Percentiles rank a stretch among this genome's conserved stretches.
Conservation (phyloP, 2,888 invertebrate species). For the Didymodactylos carnosus region DNA sequence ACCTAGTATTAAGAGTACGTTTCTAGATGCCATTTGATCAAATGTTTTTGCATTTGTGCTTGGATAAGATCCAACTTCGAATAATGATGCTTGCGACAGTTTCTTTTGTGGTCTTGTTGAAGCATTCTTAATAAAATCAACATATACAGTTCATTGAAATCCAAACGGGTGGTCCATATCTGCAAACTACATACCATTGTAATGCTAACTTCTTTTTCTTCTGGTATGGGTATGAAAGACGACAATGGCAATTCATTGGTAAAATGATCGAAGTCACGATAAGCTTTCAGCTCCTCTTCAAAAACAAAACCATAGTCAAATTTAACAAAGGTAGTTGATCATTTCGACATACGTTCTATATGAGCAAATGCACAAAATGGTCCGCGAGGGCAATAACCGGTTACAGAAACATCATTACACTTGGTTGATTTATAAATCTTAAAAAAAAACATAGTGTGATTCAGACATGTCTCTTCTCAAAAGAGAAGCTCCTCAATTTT, state of each 20-base stretch:
- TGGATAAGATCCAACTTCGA: not conserved
- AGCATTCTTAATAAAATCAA: too few species aligned
- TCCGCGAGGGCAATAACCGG: conserved; percentile 88
- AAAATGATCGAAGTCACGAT: not conserved
- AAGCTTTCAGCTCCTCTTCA: not conserved
- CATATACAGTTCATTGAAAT: too few species aligned
- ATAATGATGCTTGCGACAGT: not conserved
- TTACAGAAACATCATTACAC: conserved; percentile 96
- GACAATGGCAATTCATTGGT: not conserved
- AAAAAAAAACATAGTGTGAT: too few species aligned
- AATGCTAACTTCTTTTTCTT: not conserved
- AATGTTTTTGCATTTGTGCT: not conserved
- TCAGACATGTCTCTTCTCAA: too few species aligned
- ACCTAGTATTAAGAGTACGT: too few species aligned
- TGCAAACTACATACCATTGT: too few species aligned
- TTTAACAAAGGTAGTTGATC: too few species aligned
- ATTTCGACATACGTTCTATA: conserved; percentile 52
- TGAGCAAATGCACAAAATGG: conserved; percentile 99
- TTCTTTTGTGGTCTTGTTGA: not conserved
- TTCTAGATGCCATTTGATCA: too few species aligned
- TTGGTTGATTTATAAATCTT: conserved; percentile 96
- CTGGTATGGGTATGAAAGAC: not conserved
- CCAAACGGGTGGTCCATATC: too few species aligned
- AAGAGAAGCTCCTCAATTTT: not conserved
- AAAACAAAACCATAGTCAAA: not conserved